Percentiles rank a stretch among this genome's conserved stretches.
Conservation (phyloP, 2,888 invertebrate genomes). For the Luffia ferchaultella region DNA sequence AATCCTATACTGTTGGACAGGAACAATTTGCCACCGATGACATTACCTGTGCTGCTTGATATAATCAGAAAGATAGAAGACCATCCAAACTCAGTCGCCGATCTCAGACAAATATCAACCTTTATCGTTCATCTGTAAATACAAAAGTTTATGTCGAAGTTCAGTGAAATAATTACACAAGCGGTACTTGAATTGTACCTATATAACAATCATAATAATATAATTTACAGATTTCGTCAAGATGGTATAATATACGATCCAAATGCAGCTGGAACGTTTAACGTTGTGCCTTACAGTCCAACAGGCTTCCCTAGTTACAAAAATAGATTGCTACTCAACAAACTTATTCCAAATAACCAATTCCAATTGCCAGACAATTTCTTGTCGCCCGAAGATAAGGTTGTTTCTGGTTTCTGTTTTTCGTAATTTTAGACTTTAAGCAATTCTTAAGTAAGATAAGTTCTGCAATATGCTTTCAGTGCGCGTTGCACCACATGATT, state of each 20-base stretch:
- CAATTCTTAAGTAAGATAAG: not conserved
- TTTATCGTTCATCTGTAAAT: conserved; percentile 63
- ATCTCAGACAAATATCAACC: conserved; percentile 58
- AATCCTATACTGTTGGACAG: conserved; percentile 58
- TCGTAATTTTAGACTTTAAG: not conserved
- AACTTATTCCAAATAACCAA: conserved; percentile 62
- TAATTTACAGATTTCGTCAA: conserved; percentile 64
- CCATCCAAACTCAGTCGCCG: conserved; percentile 42
- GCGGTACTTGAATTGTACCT: too few species aligned
- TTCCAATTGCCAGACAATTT: conserved; percentile 61
- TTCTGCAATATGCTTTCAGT: conserved; percentile 35
- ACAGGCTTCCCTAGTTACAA: conserved; percentile 61
- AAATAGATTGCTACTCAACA: conserved; percentile 51
- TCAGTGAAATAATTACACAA: too few species aligned
- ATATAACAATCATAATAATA: too few species aligned
- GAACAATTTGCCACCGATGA: conserved; percentile 68
- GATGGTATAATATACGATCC: conserved; percentile 64
- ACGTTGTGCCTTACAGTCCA: conserved; percentile 66
- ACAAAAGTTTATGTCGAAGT: too few species aligned
- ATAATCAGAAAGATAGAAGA: conserved; percentile 72
- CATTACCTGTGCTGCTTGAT: conserved; percentile 67
- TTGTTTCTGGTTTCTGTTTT: conserved; percentile 19
- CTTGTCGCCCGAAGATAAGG: conserved; percentile 62
- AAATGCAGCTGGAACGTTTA: conserved; percentile 18
- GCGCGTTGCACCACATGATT: conserved; percentile 72